Base-by-base conservation (phyloP, 2,888 invertebrate species). In the Hesperia comma region DNA sequence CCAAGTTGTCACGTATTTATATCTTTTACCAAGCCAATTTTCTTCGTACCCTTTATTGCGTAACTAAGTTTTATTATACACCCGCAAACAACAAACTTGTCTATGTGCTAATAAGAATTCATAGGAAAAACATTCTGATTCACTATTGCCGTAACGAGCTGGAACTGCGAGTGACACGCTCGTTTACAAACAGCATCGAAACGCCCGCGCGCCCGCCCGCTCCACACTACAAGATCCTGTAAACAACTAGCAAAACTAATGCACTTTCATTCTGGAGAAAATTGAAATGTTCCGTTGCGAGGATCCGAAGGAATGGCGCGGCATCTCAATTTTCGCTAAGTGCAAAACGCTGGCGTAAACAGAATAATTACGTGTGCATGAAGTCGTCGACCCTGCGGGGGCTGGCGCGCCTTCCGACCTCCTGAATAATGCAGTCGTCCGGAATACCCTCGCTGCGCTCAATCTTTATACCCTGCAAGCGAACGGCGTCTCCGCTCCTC, bases 361-460 rank as follows among this genome's bases (percentile, higher is more conserved):
- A 71, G 71, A 72, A 73, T 71, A 71, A 70, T 71, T 70, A 71
- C 58, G 56, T 63, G 67, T 67, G 72, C 72, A 60, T 10, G 58
- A 74, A 77, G 74, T 78, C 78, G 69, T 74, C 72, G 82, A 80
- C 79, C 83, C 72, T 37, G 53, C 53, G 57, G 33, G 21, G 49
- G 77, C 80, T 81, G 82, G 81, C 79, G 71, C 76, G 79, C 80
- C 84, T 84, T 84, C 84, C 84, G 77, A 80, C 74, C 76, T 71
- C 69, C 76, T 88, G 86, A 86, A 88, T 88, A 82, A 88, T 88
- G 85, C 85, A 88, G 72, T 63, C 71, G 61, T 56, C 60, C 53
- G 67, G 67, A 67, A 67, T 67, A 67, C 46, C 55, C 60, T 66
- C 54, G 58, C n/a, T 60, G 33, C 58, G 54, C 66, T 61, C 21